Conservation (phyloP, 2,888 invertebrate species). For the Acronicta leporina region DNA sequence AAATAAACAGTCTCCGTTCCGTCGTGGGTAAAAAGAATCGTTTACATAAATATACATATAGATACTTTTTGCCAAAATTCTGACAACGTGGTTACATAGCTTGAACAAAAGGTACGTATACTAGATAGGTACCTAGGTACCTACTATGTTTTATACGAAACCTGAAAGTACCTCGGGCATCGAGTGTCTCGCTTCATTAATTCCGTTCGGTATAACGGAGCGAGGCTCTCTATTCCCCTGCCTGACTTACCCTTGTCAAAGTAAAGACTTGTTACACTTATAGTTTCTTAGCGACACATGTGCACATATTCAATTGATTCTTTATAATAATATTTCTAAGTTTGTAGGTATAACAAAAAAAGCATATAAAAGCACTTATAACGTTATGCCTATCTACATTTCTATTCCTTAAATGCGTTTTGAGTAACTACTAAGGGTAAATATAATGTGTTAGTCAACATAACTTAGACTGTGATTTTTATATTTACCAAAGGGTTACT, state of each 20-base stretch:
- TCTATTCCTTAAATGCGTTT: too few species aligned
- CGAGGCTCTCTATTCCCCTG: constrained; percentile 43
- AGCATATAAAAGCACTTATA: too few species aligned
- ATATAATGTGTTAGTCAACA: too few species aligned
- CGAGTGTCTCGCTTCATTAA: constrained; percentile 59
- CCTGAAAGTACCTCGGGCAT: constrained; percentile 41
- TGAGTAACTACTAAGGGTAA: too few species aligned
- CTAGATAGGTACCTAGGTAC: constrained; percentile 2
- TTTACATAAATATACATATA: too few species aligned
- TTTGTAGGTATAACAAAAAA: too few species aligned
- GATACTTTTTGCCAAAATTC: constrained; percentile 7
- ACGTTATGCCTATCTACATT: not conserved
- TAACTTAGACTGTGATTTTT: too few species aligned
- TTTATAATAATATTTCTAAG: not conserved
- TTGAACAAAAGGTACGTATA: constrained; percentile 10
- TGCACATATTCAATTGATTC: constrained; percentile 5
- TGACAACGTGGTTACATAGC: constrained; percentile 3
- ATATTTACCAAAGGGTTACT: too few species aligned
- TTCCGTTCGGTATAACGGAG: constrained; percentile 53
- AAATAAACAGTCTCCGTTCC: too few species aligned
- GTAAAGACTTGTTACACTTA: constrained; percentile 52
- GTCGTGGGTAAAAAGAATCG: too few species aligned
- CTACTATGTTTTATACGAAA: constrained; percentile 18
- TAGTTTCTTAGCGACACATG: constrained; percentile 36
- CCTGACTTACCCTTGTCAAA: constrained; percentile 65